Evolutionary conservation across 2,797 vertebrate species (phyloP), one percentile per base, ranked within the genome.

Genomic region (Sebastes elongatus): DNA sequence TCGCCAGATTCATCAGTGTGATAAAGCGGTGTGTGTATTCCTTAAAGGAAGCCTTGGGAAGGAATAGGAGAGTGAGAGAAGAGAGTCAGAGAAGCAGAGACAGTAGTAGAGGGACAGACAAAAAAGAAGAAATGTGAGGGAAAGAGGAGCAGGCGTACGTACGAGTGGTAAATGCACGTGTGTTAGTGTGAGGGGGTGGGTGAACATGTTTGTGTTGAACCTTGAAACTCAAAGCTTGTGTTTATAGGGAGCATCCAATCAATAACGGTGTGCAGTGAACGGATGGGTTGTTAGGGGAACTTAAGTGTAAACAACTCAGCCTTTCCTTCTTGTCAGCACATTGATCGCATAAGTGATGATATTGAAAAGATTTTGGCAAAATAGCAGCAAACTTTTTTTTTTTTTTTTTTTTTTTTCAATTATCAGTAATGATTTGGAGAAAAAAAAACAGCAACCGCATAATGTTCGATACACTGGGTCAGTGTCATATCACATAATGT

Each of bases 1-100:
- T 81, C 71, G 88, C 92, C 86, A 92, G 92, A 95, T 96, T 94
- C 93, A 95, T 96, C 95, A 95, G 86, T 27, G 88, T 96, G 95
- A 96, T 95, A 88, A 93, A 96, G 91, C 86, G 84, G 77, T 74
- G 82, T 78, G 70, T 88, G 82, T 59, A 60, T 85, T 86, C 76
- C 83, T 91, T 82, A 88, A 89, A 93, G 80, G 84, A 92, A 92
- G 85, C 93, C 93, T 93, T 92, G 86, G 86, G 72, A 91, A 57
- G 42, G 22, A 55, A 59, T 38, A 68, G n/a, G 18, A 32, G 74
- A 63, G 68, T 10, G 35, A 75, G 62, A 62, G 63, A 49, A 65
- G 60, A 60, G 72, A 80, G 60, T 70, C 28, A 64, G 62, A 78
- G 69, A 75, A 28, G 74, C 71, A 60, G 72, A 61, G 33, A 74